Conservation (phyloP, 2,888 invertebrate species). For the Coenonympha arcania region DNA sequence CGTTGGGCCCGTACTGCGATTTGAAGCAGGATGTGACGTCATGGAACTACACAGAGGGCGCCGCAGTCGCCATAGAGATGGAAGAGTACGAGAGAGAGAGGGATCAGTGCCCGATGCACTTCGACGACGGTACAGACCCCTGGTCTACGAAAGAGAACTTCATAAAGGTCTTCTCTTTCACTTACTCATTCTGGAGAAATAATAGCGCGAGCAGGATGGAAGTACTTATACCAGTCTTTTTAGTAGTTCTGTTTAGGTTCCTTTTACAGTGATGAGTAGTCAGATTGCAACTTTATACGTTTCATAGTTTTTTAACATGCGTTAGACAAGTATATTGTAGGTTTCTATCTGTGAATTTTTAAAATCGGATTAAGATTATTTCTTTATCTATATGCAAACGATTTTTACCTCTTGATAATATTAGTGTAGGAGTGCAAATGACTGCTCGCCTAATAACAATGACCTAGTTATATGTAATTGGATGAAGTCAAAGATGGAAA, state of each 20-base stretch:
- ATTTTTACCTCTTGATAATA: too few relatives aligned
- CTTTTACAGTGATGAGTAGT: background rate
- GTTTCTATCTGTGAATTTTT: too few relatives aligned
- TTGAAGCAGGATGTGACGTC: constrained; percentile 92
- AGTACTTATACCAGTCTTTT: constrained; percentile 36
- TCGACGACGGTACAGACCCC: constrained; percentile 93
- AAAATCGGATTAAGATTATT: too few relatives aligned
- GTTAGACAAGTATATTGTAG: too few relatives aligned
- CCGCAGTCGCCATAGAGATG: constrained; percentile 92
- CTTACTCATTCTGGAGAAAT: constrained; percentile 55
- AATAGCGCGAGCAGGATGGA: constrained; percentile 37
- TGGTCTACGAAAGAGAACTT: constrained; percentile 83
- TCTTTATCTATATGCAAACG: too few relatives aligned
- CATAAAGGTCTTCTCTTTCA: constrained; percentile 78
- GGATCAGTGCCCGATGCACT: constrained; percentile 98
- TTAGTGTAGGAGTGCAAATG: too few relatives aligned
- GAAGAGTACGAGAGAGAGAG: constrained; percentile 93
- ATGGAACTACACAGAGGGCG: constrained; percentile 91
- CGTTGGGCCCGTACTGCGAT: constrained; percentile 93
- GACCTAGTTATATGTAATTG: too few relatives aligned
- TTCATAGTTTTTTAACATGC: background rate
- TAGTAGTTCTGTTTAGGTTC: constrained; percentile 26
- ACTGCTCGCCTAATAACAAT: too few relatives aligned
- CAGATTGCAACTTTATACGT: background rate
- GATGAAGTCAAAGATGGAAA: too few relatives aligned